Evolutionary conservation across 2,113 vertebrate genomes (phyloP).

Genomic region (Nothobranchius furzeri): DNA sequence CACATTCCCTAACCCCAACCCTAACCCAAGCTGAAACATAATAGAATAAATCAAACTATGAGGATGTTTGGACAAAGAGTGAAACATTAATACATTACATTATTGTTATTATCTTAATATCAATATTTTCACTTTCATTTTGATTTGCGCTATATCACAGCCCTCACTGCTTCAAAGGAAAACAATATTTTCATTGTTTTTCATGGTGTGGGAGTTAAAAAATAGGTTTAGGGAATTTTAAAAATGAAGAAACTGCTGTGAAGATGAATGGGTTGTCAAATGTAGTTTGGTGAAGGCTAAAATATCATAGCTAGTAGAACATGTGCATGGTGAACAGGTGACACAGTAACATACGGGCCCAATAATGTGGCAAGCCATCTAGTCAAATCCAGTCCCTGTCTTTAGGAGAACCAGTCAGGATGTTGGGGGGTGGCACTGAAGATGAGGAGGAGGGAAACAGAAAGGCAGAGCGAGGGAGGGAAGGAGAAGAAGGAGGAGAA

Average conservation of each 20-base stretch:
- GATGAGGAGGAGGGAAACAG: constrained; percentile 45
- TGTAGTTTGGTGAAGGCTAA: constrained; percentile 2
- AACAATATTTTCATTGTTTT: too few relatives aligned
- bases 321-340: neutral
- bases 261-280: neutral
- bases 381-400: constrained; percentile 66
- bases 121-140: too few relatives aligned
- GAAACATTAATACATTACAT: too few relatives aligned
- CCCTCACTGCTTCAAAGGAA: too few relatives aligned
- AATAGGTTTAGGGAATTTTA: constrained; percentile 3
- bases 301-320: constrained; percentile 3
- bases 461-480: constrained; percentile 27
- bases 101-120: too few relatives aligned
- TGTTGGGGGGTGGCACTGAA: constrained; percentile 34
- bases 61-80: too few relatives aligned
- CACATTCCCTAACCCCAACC: too few relatives aligned
- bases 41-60: too few relatives aligned
- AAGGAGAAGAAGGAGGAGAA: constrained; percentile 22
- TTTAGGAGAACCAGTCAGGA: constrained; percentile 60
- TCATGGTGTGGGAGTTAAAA: too few relatives aligned
- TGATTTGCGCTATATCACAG: too few relatives aligned
- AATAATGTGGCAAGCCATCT: constrained; percentile 24
- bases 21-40: too few relatives aligned
- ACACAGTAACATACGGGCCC: constrained; percentile 37
- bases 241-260: neutral